A percentile compares a stretch with the other conserved stretches of the same genome.
Conservation (phyloP, 2,113 vertebrate genomes). For the Albula goreensis region DNA sequence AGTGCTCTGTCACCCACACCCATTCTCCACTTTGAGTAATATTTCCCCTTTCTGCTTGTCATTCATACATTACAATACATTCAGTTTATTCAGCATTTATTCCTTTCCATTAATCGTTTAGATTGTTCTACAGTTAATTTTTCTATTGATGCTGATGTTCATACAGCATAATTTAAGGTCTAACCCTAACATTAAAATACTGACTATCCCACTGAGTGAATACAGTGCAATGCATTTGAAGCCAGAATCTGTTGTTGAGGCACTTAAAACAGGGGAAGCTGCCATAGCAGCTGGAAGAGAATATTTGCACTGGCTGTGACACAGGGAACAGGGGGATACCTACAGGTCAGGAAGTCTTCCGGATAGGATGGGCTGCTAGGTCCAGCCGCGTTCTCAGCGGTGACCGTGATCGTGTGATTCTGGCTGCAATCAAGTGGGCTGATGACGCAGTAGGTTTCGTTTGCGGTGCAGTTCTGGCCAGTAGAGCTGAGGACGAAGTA, state of each 20-base stretch:
- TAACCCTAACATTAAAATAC: too few relatives aligned
- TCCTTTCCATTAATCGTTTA: too few relatives aligned
- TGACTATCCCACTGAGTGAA: too few relatives aligned
- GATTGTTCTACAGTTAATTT: too few relatives aligned
- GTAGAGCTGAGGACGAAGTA: conserved; percentile 65
- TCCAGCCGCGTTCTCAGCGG: conserved; percentile 79
- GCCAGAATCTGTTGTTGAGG: too few relatives aligned
- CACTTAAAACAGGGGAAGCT: too few relatives aligned
- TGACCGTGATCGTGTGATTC: conserved; percentile 71
- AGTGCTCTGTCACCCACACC: not conserved
- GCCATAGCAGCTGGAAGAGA: too few relatives aligned
- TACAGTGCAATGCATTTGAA: too few relatives aligned
- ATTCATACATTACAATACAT: not conserved
- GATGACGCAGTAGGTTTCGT: conserved; percentile 67
- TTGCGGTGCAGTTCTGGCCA: conserved; percentile 69
- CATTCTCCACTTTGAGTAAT: not conserved
- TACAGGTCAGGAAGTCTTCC: conserved; percentile 76
- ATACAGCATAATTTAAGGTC: too few relatives aligned
- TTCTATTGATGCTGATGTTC: too few relatives aligned
- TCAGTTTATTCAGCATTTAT: too few relatives aligned
- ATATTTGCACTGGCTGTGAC: too few relatives aligned
- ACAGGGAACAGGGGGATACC: conserved; percentile 20
- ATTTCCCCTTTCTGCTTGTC: not conserved
- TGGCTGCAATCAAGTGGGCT: conserved; percentile 74
- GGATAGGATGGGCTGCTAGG: conserved; percentile 71